Evolutionary conservation across 2,113 vertebrate species (phyloP), one percentile per base, ranked within the genome.

Genomic region (Brachionichthys hirsutus): DNA sequence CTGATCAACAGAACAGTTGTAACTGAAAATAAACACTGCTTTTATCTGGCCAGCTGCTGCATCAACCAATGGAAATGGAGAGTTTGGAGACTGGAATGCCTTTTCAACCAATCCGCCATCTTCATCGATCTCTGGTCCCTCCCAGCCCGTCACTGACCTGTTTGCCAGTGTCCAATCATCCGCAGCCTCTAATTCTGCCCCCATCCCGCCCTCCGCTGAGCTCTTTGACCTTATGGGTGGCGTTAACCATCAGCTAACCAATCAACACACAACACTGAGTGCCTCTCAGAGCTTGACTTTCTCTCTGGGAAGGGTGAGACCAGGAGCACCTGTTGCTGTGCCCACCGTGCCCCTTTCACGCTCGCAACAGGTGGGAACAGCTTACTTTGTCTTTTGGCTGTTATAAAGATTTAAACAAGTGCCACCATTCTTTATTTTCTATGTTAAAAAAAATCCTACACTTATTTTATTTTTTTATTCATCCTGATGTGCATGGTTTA

Each of bases 81-180:
- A 99, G 54, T 98, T 98, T 70, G 95, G 95, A 69, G 96, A 98
- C 84, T 98, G 96, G 97, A 95, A 92, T 83, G 88, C 95, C 85
- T 98, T 98, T 88, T 92, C 92, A 76, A 83, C 89, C 74, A 90
- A 90, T 54, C 85, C 92, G 14, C 85, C 89, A 40, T 65, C 90
- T 35, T 77, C 78, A 12, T 80, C 93, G 0, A 38, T 57, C 30
- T 73, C 79, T 2, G 64, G 17, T 56, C 53, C 79, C 2, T 60
- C 87, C 15, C 78, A 73, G 56, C 89, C 79, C 22, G 85, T 52
- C 88, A 44, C 65, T 6, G 86, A 92, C 70, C 65, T 89, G 38
- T 92, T 92, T 54, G 86, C 83, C 59, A 63, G 83, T 0, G 63
- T 87, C n/a, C 92, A 90, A 72, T 80, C 91, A 30, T 72, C 87